Percentiles rank a stretch among this genome's conserved stretches.
These are phyloP conservation scores for Pseudochirops cupreus DNA, from an alignment of 2,797 vertebrate genomes.

Conservation along the genomic window DNA sequence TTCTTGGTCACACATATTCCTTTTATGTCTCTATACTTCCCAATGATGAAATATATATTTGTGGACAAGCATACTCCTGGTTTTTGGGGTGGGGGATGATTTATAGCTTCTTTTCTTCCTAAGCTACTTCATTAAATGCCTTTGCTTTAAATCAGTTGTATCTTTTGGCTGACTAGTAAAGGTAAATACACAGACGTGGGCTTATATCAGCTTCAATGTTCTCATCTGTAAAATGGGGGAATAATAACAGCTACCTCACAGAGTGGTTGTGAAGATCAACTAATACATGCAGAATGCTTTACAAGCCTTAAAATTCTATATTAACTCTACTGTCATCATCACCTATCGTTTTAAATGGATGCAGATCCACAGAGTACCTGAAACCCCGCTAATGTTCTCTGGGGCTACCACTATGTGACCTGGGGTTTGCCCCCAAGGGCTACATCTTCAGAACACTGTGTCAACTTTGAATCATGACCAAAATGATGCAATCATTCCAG, in stretches of 20 bases:
- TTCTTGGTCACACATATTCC: not conserved
- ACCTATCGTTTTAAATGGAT: not conserved
- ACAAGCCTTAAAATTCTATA: not conserved
- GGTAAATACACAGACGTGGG: not conserved
- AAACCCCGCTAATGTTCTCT: not conserved
- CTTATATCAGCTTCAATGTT: not conserved
- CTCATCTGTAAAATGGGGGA: not conserved
- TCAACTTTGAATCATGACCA: not conserved
- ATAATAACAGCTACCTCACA: not conserved
- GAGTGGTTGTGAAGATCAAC: not conserved
- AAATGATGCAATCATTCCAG: not conserved
- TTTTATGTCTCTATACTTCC: not conserved
- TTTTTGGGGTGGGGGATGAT: not conserved
- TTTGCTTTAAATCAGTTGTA: not conserved
- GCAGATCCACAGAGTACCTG: not conserved
- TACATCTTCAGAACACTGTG: not conserved
- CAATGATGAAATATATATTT: not conserved
- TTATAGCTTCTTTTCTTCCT: not conserved
- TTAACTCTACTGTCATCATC: not conserved
- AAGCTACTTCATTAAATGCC: not conserved
- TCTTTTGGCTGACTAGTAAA: not conserved
- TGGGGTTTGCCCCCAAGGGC: not conserved
- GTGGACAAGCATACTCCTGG: not conserved
- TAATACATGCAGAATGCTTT: not conserved
- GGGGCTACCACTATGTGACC: not conserved